Base-by-base conservation (phyloP, 2,797 vertebrate genomes). In the Notolepis coatsorum region DNA sequence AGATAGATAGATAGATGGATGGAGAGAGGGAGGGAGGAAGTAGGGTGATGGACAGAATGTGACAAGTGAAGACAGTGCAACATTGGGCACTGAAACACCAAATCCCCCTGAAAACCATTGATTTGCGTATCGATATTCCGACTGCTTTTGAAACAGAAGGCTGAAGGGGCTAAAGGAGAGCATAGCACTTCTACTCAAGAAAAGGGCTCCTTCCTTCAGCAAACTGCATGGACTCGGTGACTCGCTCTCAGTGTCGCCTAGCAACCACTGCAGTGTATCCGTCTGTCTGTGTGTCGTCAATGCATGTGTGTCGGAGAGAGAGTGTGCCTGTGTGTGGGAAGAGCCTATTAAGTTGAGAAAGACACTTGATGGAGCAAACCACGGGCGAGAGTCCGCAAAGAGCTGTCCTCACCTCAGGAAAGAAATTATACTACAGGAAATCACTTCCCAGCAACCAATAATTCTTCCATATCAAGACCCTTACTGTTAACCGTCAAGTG, bases 161-260 rank as follows among this genome's bases (percentile, higher is more conserved):
- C n/a, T n/a, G n/a, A n/a, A n/a, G n/a, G n/a, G n/a, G n/a, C n/a
- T n/a, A n/a, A n/a, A n/a, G n/a, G n/a, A n/a, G n/a, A n/a, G n/a
- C n/a, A n/a, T n/a, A n/a, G n/a, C n/a, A 9, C 39, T 49, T 6
- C 48, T 54, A 45, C 59, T 69, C 13, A 24, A 51, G 67, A 73
- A 75, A 68, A 72, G 28, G 18, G 3, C 58, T 81, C 71, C 38
- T 73, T 53, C 42, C 33, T 52, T 72, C 51, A 49, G 54, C 57
- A 71, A 79, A 79, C 60, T n/a, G 68, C 81, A 70, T 80, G 80
- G 81, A 85, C 80, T 66, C 54, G 1, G 55, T 10, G 39, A 75
- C 50, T 65, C 2, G 46, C 77, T 82, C 68, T 41, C 61, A 18
- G 68, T 75, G 90, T 91, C 69, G 91, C 91, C 77, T 91, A 89